Evolutionary conservation across 2,797 vertebrate species (phyloP).

Genomic region (Tolypeutes matacus): DNA sequence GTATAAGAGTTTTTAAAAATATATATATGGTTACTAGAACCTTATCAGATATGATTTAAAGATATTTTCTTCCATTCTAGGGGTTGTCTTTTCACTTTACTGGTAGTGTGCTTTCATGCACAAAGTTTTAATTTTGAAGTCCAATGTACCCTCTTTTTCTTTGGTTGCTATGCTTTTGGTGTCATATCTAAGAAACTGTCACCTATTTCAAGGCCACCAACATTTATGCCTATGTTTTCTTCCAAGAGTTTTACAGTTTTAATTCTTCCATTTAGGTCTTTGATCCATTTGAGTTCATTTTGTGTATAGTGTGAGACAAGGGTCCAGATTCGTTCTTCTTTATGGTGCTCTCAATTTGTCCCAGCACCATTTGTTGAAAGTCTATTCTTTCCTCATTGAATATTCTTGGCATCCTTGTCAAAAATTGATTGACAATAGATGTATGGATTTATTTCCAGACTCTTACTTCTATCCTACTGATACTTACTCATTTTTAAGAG

Average conservation of each 20-base stretch:
- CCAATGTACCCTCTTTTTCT: background rate
- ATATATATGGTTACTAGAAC: background rate
- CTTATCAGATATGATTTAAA: background rate
- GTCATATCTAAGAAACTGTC: background rate
- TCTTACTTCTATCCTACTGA: background rate
- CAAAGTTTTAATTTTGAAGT: background rate
- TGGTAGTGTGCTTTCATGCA: background rate
- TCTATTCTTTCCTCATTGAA: background rate
- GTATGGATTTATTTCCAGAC: background rate
- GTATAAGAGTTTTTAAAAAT: background rate
- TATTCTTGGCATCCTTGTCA: background rate
- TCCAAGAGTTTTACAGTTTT: background rate
- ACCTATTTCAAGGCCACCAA: background rate
- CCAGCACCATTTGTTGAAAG: background rate
- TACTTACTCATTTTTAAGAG: constrained; percentile 27
- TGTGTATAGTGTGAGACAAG: background rate
- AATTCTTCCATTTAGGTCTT: background rate
- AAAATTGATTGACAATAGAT: background rate
- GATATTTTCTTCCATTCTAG: background rate
- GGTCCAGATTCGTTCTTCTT: background rate
- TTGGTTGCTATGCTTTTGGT: background rate
- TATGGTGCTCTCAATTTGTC: background rate
- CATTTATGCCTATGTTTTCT: background rate
- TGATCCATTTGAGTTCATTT: background rate
- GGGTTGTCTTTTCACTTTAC: background rate